Conservation (phyloP, 30 jellyfish, hydroid and myxozoan species). For the Hydra vulgaris region DNA sequence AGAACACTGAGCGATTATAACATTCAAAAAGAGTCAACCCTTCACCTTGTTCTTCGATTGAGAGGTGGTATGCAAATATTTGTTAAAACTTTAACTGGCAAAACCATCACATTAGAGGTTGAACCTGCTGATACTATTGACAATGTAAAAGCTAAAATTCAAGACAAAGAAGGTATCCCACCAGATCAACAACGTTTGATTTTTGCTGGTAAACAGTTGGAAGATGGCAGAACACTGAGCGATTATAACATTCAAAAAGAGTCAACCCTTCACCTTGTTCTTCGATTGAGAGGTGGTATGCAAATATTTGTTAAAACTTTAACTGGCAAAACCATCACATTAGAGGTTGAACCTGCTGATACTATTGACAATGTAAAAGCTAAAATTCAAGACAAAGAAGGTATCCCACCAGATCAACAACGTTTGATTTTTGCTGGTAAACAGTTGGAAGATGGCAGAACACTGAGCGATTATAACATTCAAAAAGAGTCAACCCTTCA, state of each 20-base stretch:
- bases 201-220: slow-evolving; percentile 99
- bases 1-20: slow-evolving; percentile 98
- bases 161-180: slow-evolving; percentile 99
- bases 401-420: slow-evolving; percentile 99
- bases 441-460: slow-evolving; percentile 99
- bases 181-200: slow-evolving; percentile 99
- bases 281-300: slow-evolving; percentile 99
- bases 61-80: slow-evolving; percentile 99
- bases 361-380: slow-evolving; percentile 97
- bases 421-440: slow-evolving; percentile 98
- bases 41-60: slow-evolving; percentile 89
- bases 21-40: slow-evolving; percentile 98
- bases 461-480: slow-evolving; percentile 93
- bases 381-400: slow-evolving; percentile 98
- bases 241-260: slow-evolving; percentile 97
- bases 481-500: slow-evolving; percentile 99
- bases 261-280: slow-evolving; percentile 96
- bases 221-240: slow-evolving; percentile 99
- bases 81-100: slow-evolving; percentile 90
- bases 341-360: slow-evolving; percentile 99
- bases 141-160: slow-evolving; percentile 97
- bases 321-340: slow-evolving; percentile 92
- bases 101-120: slow-evolving; percentile 95
- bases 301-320: slow-evolving; percentile 93
- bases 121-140: slow-evolving; percentile 99